Base-by-base conservation (phyloP, 2,113 vertebrate species). In the Bucco capensis region DNA sequence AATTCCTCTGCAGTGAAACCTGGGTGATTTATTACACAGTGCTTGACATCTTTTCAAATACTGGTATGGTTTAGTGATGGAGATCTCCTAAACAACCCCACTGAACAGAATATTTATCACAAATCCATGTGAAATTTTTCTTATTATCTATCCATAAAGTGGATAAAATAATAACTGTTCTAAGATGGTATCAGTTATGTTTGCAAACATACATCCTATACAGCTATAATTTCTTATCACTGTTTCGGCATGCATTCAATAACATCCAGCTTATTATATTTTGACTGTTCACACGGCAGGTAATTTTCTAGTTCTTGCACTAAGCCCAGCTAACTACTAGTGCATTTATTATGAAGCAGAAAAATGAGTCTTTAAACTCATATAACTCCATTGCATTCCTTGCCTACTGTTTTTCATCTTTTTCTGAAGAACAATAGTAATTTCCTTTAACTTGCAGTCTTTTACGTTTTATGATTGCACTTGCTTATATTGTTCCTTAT, bases 401-500 rank as follows among this genome's bases (percentile, higher is more conserved):
- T 47, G 31, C 24, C 51, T 54, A 46, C 56, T 42, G 44, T 70
- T 86, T n/a, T 37, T 58, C n/a, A 62, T 12, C 31, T 92, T 78
- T 93, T 93, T 70, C 83, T 81, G 65, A 90, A 88, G 47, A 77
- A 73, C 44, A 89, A 77, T 37, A 84, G 24, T 74, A 0, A 90
- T 72, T 93, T 92, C 77, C 86, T 75, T 24, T 56, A 84, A 86
- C 69, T 67, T 25, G 35, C 24, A 94, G 64, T 12, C 60, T 74
- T 93, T 77, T 44, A 78, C 3, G 2, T 58, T 93, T 86, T 71
- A 46, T 67, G 83, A 90, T 8, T 90, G 60, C 49, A 83, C 47
- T 92, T 88, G 76, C 51, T 93, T 50, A 44, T 22, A 81, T 58
- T 81, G 69, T 71, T 94, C 67, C n/a, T 91, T 90, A 73, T 82